Percentiles rank a stretch among this genome's conserved stretches.
Conservation (phyloP, 2,797 vertebrate species). For the Tympanoctomys barrerae region DNA sequence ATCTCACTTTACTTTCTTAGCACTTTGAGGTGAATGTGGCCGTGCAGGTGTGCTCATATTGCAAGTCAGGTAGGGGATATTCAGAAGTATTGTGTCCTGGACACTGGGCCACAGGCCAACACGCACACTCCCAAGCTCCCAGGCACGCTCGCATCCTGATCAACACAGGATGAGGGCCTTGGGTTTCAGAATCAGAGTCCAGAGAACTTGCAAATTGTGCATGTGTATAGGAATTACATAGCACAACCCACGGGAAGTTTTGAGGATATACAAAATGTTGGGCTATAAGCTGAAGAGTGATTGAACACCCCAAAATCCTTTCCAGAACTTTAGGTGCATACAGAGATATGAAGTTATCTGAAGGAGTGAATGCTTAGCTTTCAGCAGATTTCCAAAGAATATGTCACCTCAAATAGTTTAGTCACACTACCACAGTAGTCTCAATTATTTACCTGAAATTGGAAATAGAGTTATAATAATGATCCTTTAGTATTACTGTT, state of each 20-base stretch:
- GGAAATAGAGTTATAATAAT: not conserved
- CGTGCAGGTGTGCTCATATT: not conserved
- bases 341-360: not conserved
- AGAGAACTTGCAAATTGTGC: not conserved
- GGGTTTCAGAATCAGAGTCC: not conserved
- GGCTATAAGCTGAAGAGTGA: not conserved
- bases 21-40: not conserved
- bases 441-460: slow-evolving; percentile 6
- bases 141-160: too few species aligned
- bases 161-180: not conserved
- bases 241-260: not conserved
- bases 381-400: slow-evolving; percentile 20
- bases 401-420: not conserved
- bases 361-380: not conserved
- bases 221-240: not conserved
- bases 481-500: not conserved
- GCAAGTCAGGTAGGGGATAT: not conserved
- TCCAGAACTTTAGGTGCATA: not conserved
- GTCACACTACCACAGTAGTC: not conserved
- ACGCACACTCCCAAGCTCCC: accelerated
- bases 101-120: not conserved
- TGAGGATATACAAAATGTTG: not conserved
- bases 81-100: not conserved
- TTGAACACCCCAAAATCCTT: not conserved
- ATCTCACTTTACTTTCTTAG: slow-evolving; percentile 40